Evolutionary conservation across 37 sponge, comb jelly and placozoan genomes (phyloP), one percentile per base, ranked within the genome.

Genomic region (Cladorhizidae sp.): DNA sequence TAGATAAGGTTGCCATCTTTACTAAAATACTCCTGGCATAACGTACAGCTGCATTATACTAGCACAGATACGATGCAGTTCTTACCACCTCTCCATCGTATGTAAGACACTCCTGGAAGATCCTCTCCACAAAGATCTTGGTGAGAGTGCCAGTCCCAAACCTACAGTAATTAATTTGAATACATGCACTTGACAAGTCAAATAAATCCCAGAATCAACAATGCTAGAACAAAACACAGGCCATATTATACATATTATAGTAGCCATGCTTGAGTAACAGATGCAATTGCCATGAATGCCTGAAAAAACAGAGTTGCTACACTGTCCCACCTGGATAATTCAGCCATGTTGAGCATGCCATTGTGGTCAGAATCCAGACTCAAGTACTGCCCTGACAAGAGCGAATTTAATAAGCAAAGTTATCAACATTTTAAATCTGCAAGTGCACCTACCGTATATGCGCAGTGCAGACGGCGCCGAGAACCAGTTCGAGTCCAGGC

Each of bases 71-170:
- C 8, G 9, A 45, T 45, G 49, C 49, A 45, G 9, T 45, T 5
- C 87, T 69, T 77, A 91, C 92, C 89, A 98, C 97, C 68, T 98
- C 99, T 57, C 99, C 99, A 67, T 98, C 99, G 58, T 98, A 98
- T 8, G 99, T 98, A 26, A 98, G 88, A 76, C 99, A 98, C 45
- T 98, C 99, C 45, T 98, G 96, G 65, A 95, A 98, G n/a, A 98
- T 76, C 40, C 96, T 88, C 38, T 95, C 90, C 28, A 98, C 80
- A 74, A 98, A 98, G 20, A 86, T 88, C 2, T 73, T 70, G 0
- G 96, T 98, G 40, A 98, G 75, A 29, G 96, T 98, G 0, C 96
- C 96, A 23, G 92, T 92, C 1, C 93, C 94, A 85, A 86, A 98
- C 41, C 87, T 86, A 45, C 14, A 62, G 22, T 6, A 26, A 33